These are phyloP conservation scores for Drosophila persimilis DNA, from an alignment of 1,140 invertebrate species.

Conservation along the genomic window DNA sequence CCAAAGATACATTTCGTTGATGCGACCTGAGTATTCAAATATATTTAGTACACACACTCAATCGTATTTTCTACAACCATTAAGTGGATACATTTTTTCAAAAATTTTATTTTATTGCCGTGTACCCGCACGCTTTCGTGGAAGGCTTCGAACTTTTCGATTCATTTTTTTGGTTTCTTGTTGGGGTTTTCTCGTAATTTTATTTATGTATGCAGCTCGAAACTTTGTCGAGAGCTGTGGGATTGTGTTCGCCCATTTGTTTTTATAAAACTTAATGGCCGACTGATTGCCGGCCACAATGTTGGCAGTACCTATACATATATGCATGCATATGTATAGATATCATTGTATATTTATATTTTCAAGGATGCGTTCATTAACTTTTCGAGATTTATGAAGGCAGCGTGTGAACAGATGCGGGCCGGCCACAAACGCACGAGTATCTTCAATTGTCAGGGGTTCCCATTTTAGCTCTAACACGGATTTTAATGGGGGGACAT, in stretches of 20 bases:
- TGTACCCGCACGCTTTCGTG: conserved; percentile 23
- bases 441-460: conserved; percentile 21
- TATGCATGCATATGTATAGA: conserved; percentile 1
- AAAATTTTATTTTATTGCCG: conserved; percentile 15
- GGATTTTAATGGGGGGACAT: conserved; percentile 35
- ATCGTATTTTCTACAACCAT: conserved; percentile 11
- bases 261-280: conserved; percentile 66
- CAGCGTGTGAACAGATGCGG: conserved; percentile 60
- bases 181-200: conserved; percentile 58
- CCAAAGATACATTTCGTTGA: too few species aligned
- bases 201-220: conserved; percentile 70
- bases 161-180: conserved; percentile 22
- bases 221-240: conserved; percentile 36
- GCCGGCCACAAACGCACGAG: conserved; percentile 1
- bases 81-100: not conserved
- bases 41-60: conserved; percentile 19
- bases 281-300: conserved; percentile 47
- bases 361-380: conserved; percentile 76
- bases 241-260: conserved; percentile 49
- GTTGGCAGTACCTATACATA: conserved; percentile 42
- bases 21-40: conserved; percentile 11
- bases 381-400: conserved; percentile 54
- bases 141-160: conserved; percentile 33
- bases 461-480: conserved; percentile 13
- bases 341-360: conserved; percentile 17